Evolutionary conservation across 37 sponge, comb jelly and placozoan genomes (phyloP).

Genomic region (Ianthella basta): DNA sequence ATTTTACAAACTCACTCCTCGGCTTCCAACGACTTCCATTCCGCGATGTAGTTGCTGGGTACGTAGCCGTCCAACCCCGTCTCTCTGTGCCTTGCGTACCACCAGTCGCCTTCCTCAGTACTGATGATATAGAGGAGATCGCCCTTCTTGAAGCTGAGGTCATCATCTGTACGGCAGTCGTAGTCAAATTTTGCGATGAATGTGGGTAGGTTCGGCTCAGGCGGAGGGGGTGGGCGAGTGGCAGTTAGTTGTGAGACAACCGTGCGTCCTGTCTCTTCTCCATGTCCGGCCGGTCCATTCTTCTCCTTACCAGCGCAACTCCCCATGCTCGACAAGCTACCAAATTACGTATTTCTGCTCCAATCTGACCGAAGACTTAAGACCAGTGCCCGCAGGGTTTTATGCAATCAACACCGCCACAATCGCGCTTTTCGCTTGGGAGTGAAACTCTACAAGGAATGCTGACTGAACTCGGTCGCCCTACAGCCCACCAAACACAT

Average conservation of each 20-base stretch:
- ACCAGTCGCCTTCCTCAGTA: constrained; percentile 96
- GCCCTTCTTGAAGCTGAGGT: constrained; percentile 90
- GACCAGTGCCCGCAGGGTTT: too few species aligned
- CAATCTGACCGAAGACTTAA: too few species aligned
- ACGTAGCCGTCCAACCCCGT: constrained; percentile 92
- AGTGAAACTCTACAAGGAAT: too few species aligned
- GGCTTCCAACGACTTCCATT: constrained; percentile 91
- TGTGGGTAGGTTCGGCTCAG: constrained; percentile 61
- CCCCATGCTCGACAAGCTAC: too few species aligned
- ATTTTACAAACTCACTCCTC: constrained; percentile 86
- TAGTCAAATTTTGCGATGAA: constrained; percentile 98
- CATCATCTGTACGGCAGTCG: constrained; percentile 90
- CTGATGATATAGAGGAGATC: constrained; percentile 91
- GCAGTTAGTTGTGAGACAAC: not conserved
- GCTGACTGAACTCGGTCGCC: too few species aligned
- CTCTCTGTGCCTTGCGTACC: constrained; percentile 86
- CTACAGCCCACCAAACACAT: too few species aligned
- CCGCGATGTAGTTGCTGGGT: constrained; percentile 96
- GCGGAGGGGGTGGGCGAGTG: not conserved
- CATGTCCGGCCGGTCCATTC: too few species aligned
- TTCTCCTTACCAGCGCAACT: too few species aligned
- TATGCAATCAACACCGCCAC: too few species aligned
- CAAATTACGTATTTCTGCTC: too few species aligned
- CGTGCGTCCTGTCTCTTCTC: too few species aligned
- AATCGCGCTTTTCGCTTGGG: too few species aligned